These are phyloP conservation scores for Rhodinocichla rosea DNA, from an alignment of 2,113 vertebrate species.

Conservation along the genomic window DNA sequence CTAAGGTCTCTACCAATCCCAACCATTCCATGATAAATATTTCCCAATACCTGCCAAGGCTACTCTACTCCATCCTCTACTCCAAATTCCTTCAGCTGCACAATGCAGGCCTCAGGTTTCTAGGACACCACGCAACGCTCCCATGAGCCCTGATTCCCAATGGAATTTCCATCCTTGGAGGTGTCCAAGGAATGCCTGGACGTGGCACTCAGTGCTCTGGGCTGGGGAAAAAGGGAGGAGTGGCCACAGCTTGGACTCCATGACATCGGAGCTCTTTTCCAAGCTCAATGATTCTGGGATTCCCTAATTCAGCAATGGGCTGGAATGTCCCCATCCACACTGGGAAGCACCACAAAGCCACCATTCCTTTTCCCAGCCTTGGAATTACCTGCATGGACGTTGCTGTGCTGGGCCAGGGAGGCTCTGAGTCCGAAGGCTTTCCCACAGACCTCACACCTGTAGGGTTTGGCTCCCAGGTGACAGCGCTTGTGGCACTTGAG, in stretches of 20 bases:
- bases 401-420: constrained; percentile 68
- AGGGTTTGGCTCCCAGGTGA: constrained; percentile 69
- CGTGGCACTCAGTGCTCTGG: background rate
- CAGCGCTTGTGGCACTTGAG: constrained; percentile 69
- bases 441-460: constrained; percentile 54
- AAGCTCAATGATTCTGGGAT: rapidly evolving
- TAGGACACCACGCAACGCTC: rapidly evolving
- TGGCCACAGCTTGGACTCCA: rapidly evolving
- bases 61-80: background rate
- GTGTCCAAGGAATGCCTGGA: background rate
- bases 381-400: constrained; percentile 62
- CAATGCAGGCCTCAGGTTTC: background rate
- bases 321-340: background rate
- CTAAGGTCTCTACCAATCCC: background rate
- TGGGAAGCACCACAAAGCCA: background rate
- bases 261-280: background rate
- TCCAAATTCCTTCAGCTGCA: background rate
- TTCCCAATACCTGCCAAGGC: background rate
- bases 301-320: background rate
- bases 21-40: background rate
- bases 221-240: background rate
- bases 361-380: rapidly evolving
- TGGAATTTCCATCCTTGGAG: background rate
- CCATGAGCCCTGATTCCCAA: background rate
- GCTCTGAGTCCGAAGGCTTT: constrained; percentile 65